These are phyloP conservation scores for Dascyllus trimaculatus DNA, from an alignment of 2,113 vertebrate species.

Conservation along the genomic window DNA sequence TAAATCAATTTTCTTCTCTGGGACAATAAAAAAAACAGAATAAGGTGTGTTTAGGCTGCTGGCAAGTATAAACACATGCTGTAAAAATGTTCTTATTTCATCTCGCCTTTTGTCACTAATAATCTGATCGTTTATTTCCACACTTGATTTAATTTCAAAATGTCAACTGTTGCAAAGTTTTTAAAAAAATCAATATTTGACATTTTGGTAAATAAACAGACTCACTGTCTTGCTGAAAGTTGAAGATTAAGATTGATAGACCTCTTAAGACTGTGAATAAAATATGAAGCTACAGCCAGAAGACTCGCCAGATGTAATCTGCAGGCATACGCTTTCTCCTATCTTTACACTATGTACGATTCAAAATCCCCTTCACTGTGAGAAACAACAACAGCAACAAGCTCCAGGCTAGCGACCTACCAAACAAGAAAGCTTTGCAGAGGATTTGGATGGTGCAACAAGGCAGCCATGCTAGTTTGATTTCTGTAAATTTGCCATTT, in stretches of 20 bases:
- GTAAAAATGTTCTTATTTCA: too few relatives aligned
- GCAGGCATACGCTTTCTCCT: too few relatives aligned
- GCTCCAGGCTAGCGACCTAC: too few relatives aligned
- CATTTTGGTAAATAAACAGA: background rate
- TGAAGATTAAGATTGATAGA: background rate
- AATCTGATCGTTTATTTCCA: background rate
- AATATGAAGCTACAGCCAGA: background rate
- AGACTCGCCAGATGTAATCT: too few relatives aligned
- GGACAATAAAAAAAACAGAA: constrained; percentile 29
- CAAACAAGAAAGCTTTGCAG: too few relatives aligned
- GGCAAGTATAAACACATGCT: background rate
- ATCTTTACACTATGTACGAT: too few relatives aligned
- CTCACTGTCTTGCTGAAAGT: too few relatives aligned
- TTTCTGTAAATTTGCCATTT: background rate
- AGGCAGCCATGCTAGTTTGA: too few relatives aligned
- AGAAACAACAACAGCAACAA: too few relatives aligned
- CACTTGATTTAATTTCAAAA: constrained; percentile 4
- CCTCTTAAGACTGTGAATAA: background rate
- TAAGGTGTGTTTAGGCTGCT: constrained; percentile 2
- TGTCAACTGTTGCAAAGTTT: background rate
- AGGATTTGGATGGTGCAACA: too few relatives aligned
- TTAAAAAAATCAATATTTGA: background rate
- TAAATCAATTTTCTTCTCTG: constrained; percentile 29
- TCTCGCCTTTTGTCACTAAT: background rate
- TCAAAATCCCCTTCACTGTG: too few relatives aligned